These are phyloP conservation scores for Epinotia bilunana DNA, from an alignment of 2,888 invertebrate species.

Conservation along the genomic window DNA sequence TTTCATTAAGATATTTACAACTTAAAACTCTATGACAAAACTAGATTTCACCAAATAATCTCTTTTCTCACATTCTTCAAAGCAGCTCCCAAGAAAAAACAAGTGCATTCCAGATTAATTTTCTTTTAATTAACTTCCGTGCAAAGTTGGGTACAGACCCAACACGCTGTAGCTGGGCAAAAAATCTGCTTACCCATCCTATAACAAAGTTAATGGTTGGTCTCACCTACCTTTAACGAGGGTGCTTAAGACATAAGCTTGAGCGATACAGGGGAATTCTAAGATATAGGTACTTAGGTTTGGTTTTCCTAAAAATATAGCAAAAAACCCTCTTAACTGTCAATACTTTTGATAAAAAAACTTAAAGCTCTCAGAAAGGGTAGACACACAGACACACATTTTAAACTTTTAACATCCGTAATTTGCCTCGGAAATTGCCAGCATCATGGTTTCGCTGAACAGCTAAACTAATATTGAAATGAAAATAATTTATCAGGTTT, in stretches of 20 bases:
- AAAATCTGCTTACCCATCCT: conserved; percentile 64
- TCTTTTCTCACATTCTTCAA: conserved; percentile 2
- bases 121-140: conserved; percentile 25
- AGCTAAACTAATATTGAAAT: too few species aligned
- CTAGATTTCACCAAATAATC: background rate
- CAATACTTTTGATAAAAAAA: too few species aligned
- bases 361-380: too few species aligned
- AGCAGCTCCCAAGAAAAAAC: conserved; percentile 6
- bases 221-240: conserved; percentile 55
- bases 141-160: conserved; percentile 18
- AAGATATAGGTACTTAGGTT: too few species aligned
- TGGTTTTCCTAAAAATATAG: too few species aligned
- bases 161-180: conserved; percentile 56
- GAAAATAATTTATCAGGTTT: too few species aligned
- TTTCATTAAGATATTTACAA: too few species aligned
- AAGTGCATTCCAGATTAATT: conserved; percentile 8
- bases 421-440: too few species aligned
- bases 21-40: too few species aligned
- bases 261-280: background rate
- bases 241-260: conserved; percentile 17
- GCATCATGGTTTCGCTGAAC: too few species aligned
- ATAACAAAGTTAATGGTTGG: conserved; percentile 69
- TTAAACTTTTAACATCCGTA: background rate
- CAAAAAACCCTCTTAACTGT: too few species aligned
- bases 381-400: background rate